Conservation (phyloP, 2,888 invertebrate species). For the Himalopsyche tibetana region DNA sequence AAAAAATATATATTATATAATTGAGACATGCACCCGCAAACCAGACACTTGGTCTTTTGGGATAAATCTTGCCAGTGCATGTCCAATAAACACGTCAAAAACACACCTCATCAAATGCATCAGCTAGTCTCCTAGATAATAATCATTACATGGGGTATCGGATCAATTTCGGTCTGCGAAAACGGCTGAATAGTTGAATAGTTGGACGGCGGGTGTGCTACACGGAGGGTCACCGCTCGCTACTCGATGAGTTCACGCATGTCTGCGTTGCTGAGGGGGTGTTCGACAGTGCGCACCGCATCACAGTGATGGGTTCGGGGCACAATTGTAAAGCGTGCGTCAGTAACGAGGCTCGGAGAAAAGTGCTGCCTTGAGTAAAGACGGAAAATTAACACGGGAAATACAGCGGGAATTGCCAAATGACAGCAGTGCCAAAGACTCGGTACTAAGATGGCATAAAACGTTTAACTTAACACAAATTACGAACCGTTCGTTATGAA, state of each 20-base stretch:
- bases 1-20: too few relatives aligned
- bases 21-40: too few relatives aligned
- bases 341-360: background rate
- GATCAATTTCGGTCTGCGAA: constrained; percentile 27
- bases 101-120: constrained; percentile 10
- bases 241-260: constrained; percentile 32
- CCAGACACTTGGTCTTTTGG: too few relatives aligned
- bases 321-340: constrained; percentile 5
- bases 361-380: background rate
- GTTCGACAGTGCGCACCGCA: constrained; percentile 15
- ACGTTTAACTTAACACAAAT: too few relatives aligned
- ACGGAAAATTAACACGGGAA: background rate
- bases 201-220: background rate
- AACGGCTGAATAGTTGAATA: constrained; percentile 10
- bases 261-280: constrained; percentile 12
- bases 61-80: background rate
- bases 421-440: background rate
- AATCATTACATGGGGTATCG: constrained; percentile 20
- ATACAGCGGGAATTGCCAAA: background rate
- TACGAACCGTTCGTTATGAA: background rate
- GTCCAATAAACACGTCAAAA: constrained; percentile 25
- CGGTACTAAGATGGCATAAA: background rate
- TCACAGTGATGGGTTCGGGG: constrained; percentile 29
- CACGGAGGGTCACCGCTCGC: background rate
- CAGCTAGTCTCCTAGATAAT: background rate